Conservation (phyloP, 2,797 vertebrate species). For the Rhyacichthys aspro region DNA sequence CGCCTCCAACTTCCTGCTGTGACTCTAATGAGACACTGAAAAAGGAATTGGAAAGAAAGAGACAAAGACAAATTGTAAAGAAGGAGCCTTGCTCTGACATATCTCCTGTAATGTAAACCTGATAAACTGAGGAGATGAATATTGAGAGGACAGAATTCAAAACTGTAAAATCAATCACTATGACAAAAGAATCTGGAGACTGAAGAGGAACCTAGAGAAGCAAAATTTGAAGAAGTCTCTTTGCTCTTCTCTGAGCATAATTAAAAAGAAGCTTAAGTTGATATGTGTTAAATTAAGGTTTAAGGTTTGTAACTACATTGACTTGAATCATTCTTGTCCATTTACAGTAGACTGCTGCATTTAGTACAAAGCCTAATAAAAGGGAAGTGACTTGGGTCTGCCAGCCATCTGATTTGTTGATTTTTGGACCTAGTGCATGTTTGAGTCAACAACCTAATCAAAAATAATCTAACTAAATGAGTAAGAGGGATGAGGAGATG, state of each 20-base stretch:
- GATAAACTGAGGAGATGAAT: slow-evolving; percentile 23
- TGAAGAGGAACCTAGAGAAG: background rate
- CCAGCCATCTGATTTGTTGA: background rate
- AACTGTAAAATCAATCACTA: slow-evolving; percentile 14
- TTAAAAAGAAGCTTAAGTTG: background rate
- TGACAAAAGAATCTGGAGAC: slow-evolving; percentile 2
- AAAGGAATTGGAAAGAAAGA: slow-evolving; percentile 39
- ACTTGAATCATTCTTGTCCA: too few relatives aligned
- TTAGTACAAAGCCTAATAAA: too few relatives aligned
- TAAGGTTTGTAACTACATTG: too few relatives aligned
- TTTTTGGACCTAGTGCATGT: slow-evolving; percentile 58
- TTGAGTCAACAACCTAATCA: slow-evolving; percentile 44
- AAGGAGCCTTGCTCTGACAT: slow-evolving; percentile 23
- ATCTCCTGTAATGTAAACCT: slow-evolving; percentile 15
- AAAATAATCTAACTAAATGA: slow-evolving; percentile 23
- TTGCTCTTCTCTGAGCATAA: slow-evolving; percentile 2
- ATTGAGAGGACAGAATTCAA: slow-evolving; percentile 16
- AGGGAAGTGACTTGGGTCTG: too few relatives aligned
- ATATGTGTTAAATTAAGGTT: too few relatives aligned
- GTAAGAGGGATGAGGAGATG: slow-evolving; percentile 31
- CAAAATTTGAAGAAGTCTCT: background rate
- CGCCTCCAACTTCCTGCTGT: slow-evolving; percentile 55
- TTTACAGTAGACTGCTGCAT: too few relatives aligned
- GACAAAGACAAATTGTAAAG: slow-evolving; percentile 6
- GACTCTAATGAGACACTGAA: slow-evolving; percentile 66